Base-by-base conservation (phyloP, 2,888 invertebrate genomes). In the Lasioglossum vierecki region DNA sequence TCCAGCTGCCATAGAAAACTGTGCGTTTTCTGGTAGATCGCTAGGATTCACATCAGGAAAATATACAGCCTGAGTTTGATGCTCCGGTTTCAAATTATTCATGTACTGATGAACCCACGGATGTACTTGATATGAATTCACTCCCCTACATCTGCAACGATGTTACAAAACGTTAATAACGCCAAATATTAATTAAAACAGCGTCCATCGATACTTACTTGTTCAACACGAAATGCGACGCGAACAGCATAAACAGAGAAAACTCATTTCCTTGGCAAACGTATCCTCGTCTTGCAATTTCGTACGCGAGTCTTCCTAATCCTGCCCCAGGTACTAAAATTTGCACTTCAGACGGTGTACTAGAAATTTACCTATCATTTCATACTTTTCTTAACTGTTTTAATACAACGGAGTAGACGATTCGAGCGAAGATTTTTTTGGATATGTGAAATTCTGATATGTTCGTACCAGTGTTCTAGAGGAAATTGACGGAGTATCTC, bases 221-320 rank as follows among this genome's bases (percentile, higher is more conserved):
- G 95, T 99, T 99, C 71, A 99, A 96, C 82, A 99, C 97, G 95
- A 99, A 99, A 95, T 99, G 98, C 71, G 99, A 99, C 0, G 99
- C 98, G 91, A 99, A 98, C 75, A 99, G 96, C 99, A 99, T 99
- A 95, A 99, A 99, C 63, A 99, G 96, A 46, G 99, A 99, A 96
- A 99, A 99, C 95, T 99, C 99, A 94, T 99, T 99, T 88, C 99
- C 99, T 95, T 99, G 98, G 92, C 99, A 99, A 15, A 96, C 96
- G 95, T 97, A 99, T 1, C 99, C 99, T 30, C 97, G 96, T 81
- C 96, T 96, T 0, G 99, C 99, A 49, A 99, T 96, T 96, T 99
- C 99, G 96, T 98, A 99, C 0, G 99, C 98, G 2, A 99, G 96
- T 83, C 99, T 96, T 0, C 99, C 99, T 8, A 99, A 96, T 0